Percentiles rank a stretch among this genome's conserved stretches.
Evolutionary conservation across 2,888 invertebrate genomes (phyloP).

Genomic region (Drosophila ochracea): DNA sequence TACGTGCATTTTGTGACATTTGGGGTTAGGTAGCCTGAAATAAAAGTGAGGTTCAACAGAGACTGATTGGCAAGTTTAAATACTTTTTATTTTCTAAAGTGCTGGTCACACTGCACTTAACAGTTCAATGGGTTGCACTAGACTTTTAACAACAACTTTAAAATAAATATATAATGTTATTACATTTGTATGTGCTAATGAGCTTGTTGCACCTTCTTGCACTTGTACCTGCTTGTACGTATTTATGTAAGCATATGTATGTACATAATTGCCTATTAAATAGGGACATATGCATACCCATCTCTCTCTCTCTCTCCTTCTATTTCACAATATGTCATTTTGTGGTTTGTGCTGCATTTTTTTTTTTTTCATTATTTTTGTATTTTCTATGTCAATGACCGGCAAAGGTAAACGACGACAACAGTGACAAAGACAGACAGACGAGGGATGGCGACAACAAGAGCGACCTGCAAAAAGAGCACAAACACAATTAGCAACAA

Average conservation of each 20-base stretch:
- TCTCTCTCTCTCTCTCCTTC: slow-evolving; percentile 1
- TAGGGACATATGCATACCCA: not conserved
- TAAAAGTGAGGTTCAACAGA: not conserved
- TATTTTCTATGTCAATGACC: slow-evolving; percentile 66
- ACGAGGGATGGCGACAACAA: slow-evolving; percentile 11
- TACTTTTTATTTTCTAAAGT: not conserved
- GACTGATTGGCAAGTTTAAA: not conserved
- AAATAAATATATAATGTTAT: not conserved
- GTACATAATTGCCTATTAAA: slow-evolving; percentile 2
- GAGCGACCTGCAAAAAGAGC: slow-evolving; percentile 34
- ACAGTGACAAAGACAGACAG: slow-evolving; percentile 10
- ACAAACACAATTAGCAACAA: slow-evolving; percentile 31
- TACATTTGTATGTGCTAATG: not conserved
- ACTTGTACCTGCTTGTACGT: not conserved
- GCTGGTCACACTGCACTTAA: not conserved
- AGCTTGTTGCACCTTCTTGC: not conserved
- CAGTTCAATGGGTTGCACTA: not conserved
- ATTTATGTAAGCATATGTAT: not conserved
- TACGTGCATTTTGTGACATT: not conserved
- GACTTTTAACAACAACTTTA: not conserved
- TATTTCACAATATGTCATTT: slow-evolving; percentile 34
- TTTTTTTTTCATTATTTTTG: slow-evolving; percentile 26
- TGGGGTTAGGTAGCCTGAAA: not conserved
- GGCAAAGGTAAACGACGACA: slow-evolving; percentile 12
- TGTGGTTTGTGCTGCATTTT: slow-evolving; percentile 26